These are phyloP conservation scores for Dascyllus trimaculatus DNA, from an alignment of 2,113 vertebrate genomes.

Conservation along the genomic window DNA sequence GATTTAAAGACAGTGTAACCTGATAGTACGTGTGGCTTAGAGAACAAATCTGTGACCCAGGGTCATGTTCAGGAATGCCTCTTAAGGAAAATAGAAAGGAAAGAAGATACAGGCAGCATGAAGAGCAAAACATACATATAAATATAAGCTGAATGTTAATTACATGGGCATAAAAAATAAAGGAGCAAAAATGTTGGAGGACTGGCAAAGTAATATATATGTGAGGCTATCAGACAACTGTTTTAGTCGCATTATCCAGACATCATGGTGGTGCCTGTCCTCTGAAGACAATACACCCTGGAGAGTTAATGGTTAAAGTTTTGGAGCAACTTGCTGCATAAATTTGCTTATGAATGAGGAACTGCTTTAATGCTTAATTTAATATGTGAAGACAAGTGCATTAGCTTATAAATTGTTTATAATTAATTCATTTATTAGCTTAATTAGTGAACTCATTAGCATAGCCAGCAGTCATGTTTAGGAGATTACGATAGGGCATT, in stretches of 20 bases:
- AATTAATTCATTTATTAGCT: slow-evolving; percentile 23
- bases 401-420: slow-evolving; percentile 37
- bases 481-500: not conserved
- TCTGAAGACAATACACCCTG: not conserved
- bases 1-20: slow-evolving; percentile 31
- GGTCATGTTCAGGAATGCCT: slow-evolving; percentile 40
- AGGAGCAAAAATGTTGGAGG: not conserved
- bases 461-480: slow-evolving; percentile 27
- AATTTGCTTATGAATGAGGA: slow-evolving; percentile 46
- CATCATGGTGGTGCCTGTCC: not conserved
- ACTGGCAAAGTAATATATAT: no score
- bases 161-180: not conserved
- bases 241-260: not conserved
- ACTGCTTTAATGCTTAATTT: slow-evolving; percentile 48
- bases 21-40: slow-evolving; percentile 27
- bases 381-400: slow-evolving; percentile 12
- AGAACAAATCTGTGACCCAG: slow-evolving; percentile 8
- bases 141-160: not conserved
- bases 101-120: not conserved
- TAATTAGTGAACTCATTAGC: slow-evolving; percentile 46
- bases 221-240: no score
- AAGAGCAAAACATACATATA: not conserved
- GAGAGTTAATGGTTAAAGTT: not conserved
- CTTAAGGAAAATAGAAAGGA: slow-evolving; percentile 11
- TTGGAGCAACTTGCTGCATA: slow-evolving; percentile 30